A percentile compares a stretch with the other conserved stretches of the same genome.
These are phyloP conservation scores for Noturus placidus DNA, from an alignment of 2,113 vertebrate species.

Conservation along the genomic window DNA sequence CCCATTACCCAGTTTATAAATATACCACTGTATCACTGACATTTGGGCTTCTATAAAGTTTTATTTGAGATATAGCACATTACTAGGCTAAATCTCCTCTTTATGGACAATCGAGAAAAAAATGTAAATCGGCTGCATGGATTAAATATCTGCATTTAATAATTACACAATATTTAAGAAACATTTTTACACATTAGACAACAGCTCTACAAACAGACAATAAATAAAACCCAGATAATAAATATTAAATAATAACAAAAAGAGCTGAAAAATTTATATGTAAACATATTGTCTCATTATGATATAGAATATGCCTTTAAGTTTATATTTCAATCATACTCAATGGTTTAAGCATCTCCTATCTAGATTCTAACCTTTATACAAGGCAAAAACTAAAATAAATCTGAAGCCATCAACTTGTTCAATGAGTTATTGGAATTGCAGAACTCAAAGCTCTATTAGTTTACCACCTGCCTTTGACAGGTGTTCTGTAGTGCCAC, in stretches of 20 bases:
- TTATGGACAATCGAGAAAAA: background rate
- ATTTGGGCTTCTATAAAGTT: background rate
- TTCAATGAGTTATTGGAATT: conserved; percentile 3
- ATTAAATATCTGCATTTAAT: conserved; percentile 24
- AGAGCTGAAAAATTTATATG: conserved; percentile 45
- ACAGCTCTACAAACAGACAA: conserved; percentile 43
- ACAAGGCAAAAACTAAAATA: conserved; percentile 1
- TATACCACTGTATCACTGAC: background rate
- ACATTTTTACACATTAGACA: conserved; percentile 25
- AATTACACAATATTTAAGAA: conserved; percentile 32
- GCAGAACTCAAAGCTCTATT: conserved; percentile 7
- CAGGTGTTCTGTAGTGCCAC: background rate
- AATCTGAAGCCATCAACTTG: conserved; percentile 20
- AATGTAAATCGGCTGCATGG: background rate
- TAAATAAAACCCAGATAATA: conserved; percentile 55
- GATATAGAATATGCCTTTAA: conserved; percentile 9
- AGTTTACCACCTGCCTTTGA: background rate
- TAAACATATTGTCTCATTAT: conserved; percentile 37
- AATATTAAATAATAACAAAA: conserved; percentile 56
- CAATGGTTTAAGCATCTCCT: background rate
- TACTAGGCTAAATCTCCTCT: background rate
- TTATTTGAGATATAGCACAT: background rate
- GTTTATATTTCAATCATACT: conserved; percentile 14
- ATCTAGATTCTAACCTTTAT: conserved; percentile 18
- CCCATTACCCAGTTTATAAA: background rate